Evolutionary conservation across 2,113 vertebrate genomes (phyloP).

Genomic region (Varanus salvator): DNA sequence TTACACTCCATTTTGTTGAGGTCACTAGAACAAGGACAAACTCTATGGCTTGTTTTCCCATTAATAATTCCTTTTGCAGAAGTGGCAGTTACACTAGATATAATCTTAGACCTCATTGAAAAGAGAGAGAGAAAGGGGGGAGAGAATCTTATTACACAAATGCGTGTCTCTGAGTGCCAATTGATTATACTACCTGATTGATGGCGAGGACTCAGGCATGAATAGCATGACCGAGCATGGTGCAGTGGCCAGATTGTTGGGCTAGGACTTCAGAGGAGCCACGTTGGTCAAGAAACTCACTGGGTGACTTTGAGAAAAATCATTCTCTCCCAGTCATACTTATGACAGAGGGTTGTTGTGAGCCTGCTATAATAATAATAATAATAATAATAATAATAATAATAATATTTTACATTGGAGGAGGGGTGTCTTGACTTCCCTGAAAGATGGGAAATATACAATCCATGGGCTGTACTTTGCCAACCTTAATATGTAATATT

Average conservation of each 20-base stretch:
- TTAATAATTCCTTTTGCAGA: constrained; percentile 28
- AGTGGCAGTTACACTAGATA: neutral
- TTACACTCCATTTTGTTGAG: constrained; percentile 13
- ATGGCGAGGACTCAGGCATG: neutral
- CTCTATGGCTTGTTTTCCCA: constrained; percentile 21
- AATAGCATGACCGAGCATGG: neutral
- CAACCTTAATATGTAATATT: neutral
- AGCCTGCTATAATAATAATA: too few species aligned
- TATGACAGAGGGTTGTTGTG: too few species aligned
- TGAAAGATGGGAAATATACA: neutral
- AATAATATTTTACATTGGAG: too few species aligned
- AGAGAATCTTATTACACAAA: neutral
- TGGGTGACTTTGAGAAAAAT: too few species aligned
- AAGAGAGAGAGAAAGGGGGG: neutral
- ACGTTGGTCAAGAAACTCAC: too few species aligned
- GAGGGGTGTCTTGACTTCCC: too few species aligned
- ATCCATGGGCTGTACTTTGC: neutral
- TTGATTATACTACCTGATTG: neutral
- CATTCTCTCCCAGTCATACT: too few species aligned
- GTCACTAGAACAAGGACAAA: constrained; percentile 10
- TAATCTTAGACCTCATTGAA: neutral
- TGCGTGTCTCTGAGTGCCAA: neutral
- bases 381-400: too few species aligned
- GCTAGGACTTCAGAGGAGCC: too few species aligned
- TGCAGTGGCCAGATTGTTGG: too few species aligned